Evolutionary conservation across 2,888 invertebrate species (phyloP).

Genomic region (Ophion ventricosus): DNA sequence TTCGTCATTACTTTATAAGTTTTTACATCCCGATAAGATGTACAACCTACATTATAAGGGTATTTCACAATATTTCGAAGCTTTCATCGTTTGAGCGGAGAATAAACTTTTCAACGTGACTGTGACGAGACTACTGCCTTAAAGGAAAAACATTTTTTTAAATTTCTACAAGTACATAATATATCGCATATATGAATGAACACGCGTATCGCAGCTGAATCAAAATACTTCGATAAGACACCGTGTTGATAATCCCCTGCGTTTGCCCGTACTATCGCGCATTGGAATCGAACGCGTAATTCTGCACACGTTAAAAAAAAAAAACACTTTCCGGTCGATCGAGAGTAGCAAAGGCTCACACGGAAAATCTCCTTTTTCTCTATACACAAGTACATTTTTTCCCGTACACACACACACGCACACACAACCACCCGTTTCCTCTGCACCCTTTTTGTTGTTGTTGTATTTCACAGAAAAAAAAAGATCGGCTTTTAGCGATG

Average conservation of each 20-base stretch:
- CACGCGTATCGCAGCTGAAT: background rate
- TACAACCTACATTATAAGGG: no score
- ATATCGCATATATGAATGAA: background rate
- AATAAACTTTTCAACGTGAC: no score
- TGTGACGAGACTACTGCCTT: no score
- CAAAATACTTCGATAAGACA: conserved; percentile 9
- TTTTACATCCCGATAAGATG: no score
- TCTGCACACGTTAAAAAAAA: conserved; percentile 49
- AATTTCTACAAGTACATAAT: no score
- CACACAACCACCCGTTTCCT: background rate
- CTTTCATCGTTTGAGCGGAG: no score
- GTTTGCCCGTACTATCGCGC: conserved; percentile 1
- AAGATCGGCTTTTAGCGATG: conserved; percentile 68
- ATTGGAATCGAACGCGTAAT: conserved; percentile 4
- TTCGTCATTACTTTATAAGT: no score
- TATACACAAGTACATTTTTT: background rate
- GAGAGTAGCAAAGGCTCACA: conserved; percentile 20
- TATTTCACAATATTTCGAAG: no score
- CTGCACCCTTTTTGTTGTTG: background rate
- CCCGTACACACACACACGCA: background rate
- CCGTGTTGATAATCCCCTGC: conserved; percentile 29
- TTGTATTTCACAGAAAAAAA: conserved; percentile 61
- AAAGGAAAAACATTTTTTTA: no score
- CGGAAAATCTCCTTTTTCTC: conserved; percentile 6
- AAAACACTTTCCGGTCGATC: conserved; percentile 56